These are phyloP conservation scores for Tethea ocularis DNA, from an alignment of 2,888 invertebrate genomes.

Conservation along the genomic window DNA sequence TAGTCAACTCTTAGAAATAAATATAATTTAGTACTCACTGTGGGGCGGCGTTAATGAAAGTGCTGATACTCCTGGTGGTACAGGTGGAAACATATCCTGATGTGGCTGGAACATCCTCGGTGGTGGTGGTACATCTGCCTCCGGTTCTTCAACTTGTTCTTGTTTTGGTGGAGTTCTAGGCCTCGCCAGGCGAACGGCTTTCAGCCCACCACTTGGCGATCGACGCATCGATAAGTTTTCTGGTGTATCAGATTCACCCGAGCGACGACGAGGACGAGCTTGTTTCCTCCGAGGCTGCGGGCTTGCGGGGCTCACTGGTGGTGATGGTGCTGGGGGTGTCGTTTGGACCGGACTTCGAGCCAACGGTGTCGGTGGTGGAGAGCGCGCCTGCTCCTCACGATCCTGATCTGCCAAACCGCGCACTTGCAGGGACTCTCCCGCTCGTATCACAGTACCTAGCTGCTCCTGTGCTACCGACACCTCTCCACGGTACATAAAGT, in stretches of 20 bases:
- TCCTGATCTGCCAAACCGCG: constrained; percentile 89
- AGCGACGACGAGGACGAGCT: constrained; percentile 92
- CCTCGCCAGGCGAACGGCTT: constrained; percentile 70
- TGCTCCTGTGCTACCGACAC: constrained; percentile 94
- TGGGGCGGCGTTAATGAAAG: constrained; percentile 92
- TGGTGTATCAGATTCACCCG: constrained; percentile 87
- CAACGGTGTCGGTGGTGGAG: constrained; percentile 69
- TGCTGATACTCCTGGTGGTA: constrained; percentile 87
- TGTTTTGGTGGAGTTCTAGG: constrained; percentile 72
- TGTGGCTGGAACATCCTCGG: constrained; percentile 82
- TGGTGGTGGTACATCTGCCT: constrained; percentile 81
- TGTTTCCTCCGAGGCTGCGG: constrained; percentile 94
- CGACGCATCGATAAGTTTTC: constrained; percentile 87
- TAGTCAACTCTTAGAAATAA: not conserved
- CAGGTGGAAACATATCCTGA: constrained; percentile 88
- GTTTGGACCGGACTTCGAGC: constrained; percentile 75
- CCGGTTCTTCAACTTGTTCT: constrained; percentile 65
- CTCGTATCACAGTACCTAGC: constrained; percentile 91
- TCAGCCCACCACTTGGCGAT: constrained; percentile 67
- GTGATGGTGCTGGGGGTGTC: constrained; percentile 73
- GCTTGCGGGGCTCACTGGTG: constrained; percentile 86
- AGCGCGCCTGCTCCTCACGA: constrained; percentile 67
- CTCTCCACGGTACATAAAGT: constrained; percentile 97
- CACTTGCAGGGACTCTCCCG: constrained; percentile 94
- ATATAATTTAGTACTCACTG: constrained; percentile 81